A percentile compares a stretch with the other conserved stretches of the same genome.
Conservation (phyloP, 2,113 vertebrate genomes). For the Astur gentilis region DNA sequence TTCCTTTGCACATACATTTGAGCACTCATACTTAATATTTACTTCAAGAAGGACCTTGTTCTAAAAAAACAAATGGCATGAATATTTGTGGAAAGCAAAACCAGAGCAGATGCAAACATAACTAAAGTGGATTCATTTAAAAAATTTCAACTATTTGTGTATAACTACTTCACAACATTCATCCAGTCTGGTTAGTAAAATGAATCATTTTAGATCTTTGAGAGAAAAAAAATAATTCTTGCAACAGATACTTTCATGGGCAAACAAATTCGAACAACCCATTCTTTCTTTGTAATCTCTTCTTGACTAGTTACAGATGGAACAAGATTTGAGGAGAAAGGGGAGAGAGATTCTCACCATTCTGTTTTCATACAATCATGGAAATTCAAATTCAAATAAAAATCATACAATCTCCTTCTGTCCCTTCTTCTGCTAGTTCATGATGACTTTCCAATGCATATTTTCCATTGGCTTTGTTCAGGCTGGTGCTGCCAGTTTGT, state of each 20-base stretch:
- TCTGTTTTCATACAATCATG: neutral
- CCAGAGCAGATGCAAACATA: neutral
- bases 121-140: neutral
- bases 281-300: neutral
- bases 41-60: neutral
- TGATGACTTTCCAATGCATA: neutral
- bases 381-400: neutral
- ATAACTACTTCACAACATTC: neutral
- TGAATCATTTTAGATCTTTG: neutral
- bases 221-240: neutral
- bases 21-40: neutral
- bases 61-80: neutral
- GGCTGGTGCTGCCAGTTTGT: neutral
- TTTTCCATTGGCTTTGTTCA: conserved; percentile 2
- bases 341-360: neutral
- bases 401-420: neutral
- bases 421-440: neutral
- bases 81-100: conserved; percentile 21
- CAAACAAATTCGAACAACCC: neutral
- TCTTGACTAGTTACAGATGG: neutral
- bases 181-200: neutral
- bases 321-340: neutral
- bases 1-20: neutral
- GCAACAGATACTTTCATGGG: neutral
- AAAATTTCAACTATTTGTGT: neutral